phyloP scores from a whole-genome alignment of 2,888 invertebrate genomes.

The Acanthosepion pharaonis region DNA sequence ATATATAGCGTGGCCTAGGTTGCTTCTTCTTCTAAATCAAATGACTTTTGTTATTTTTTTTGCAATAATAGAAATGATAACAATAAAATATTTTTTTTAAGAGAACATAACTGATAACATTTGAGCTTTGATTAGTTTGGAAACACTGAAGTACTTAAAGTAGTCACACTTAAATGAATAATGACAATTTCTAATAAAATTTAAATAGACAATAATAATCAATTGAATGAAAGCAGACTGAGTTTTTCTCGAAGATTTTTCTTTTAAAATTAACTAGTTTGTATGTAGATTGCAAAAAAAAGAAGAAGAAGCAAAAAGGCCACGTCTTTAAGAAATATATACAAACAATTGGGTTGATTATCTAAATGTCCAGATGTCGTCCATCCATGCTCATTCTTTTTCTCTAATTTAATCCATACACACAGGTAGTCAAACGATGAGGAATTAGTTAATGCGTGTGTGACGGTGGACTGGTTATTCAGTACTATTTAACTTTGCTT shows the following conservation, averaged over 20 bases:
- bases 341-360: not conserved
- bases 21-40: conserved; percentile 11
- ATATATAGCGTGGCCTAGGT: not conserved
- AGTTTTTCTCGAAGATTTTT: too few species aligned
- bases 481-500: too few species aligned
- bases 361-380: not conserved
- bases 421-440: not conserved
- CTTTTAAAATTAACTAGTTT: too few species aligned
- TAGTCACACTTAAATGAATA: too few species aligned
- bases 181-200: too few species aligned
- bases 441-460: not conserved
- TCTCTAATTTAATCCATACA: not conserved
- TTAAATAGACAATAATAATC: too few species aligned
- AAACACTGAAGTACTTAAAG: too few species aligned
- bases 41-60: not conserved
- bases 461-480: too few species aligned
- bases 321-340: not conserved
- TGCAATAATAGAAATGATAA: not conserved
- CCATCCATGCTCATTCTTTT: not conserved
- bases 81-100: too few species aligned
- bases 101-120: too few species aligned
- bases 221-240: too few species aligned
- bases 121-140: too few species aligned
- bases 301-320: conserved; percentile 21
- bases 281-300: not conserved